A percentile compares a stretch with the other conserved stretches of the same genome.
Conservation (phyloP, 2,113 vertebrate genomes). For the Hiodon alosoides region DNA sequence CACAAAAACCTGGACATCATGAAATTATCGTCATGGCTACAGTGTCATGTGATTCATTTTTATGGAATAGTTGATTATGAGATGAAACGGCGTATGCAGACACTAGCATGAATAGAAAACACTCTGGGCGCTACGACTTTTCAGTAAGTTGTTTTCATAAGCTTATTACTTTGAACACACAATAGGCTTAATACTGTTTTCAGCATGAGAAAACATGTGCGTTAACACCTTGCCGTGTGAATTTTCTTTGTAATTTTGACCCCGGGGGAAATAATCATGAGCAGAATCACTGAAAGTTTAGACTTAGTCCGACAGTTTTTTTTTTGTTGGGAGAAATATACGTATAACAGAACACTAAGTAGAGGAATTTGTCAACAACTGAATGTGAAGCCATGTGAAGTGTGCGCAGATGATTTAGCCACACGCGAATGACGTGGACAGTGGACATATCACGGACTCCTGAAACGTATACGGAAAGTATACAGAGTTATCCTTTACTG, state of each 20-base stretch:
- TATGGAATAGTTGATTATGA: constrained; percentile 64
- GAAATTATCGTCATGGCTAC: constrained; percentile 57
- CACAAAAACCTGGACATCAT: constrained; percentile 8
- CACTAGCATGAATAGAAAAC: constrained; percentile 57
- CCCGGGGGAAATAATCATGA: neutral
- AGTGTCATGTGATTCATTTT: constrained; percentile 58
- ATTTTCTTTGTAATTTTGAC: neutral
- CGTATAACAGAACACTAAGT: too few species aligned
- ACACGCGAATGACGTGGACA: too few species aligned
- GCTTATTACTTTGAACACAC: neutral
- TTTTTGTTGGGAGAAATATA: too few species aligned
- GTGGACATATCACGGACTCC: too few species aligned
- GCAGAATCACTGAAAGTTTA: neutral
- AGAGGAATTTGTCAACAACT: too few species aligned
- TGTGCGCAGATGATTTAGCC: too few species aligned
- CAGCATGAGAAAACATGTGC: neutral
- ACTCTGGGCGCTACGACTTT: constrained; percentile 51
- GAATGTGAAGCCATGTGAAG: too few species aligned
- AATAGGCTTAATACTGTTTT: neutral
- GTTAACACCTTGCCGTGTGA: too few species aligned
- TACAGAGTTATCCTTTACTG: too few species aligned
- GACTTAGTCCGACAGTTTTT: neutral
- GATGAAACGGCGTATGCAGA: constrained; percentile 49
- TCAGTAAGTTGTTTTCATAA: constrained; percentile 39
- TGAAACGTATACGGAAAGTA: too few species aligned